phyloP scores from a whole-genome alignment of 2,113 vertebrate species.

The Pterocles orientalis region DNA sequence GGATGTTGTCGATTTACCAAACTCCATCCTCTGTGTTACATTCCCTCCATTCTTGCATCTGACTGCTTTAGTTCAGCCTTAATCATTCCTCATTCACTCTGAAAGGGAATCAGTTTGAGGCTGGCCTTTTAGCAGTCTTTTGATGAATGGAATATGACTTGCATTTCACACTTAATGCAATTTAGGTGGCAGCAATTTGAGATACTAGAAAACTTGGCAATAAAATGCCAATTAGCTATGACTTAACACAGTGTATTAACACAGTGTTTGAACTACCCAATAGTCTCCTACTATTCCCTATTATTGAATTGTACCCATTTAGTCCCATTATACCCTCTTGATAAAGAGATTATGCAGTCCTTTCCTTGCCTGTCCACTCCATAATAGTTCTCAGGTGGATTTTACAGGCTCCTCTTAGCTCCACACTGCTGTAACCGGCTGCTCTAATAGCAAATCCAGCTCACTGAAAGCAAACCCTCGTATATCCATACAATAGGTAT shows the following conservation, averaged over 20 bases:
- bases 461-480: background rate
- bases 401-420: background rate
- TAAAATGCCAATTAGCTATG: conserved; percentile 38
- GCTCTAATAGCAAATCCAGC: background rate
- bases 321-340: background rate
- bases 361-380: background rate
- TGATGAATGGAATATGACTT: background rate
- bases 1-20: background rate
- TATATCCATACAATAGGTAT: rapidly evolving
- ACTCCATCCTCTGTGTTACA: rapidly evolving
- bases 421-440: background rate
- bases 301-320: background rate
- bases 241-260: background rate
- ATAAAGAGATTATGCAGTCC: background rate
- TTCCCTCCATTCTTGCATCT: background rate
- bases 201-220: conserved; percentile 7
- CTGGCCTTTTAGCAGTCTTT: background rate
- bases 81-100: background rate
- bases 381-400: background rate
- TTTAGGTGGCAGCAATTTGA: background rate
- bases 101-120: background rate
- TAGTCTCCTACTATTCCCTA: background rate
- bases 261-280: background rate
- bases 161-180: conserved; percentile 13
- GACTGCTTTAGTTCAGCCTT: background rate